Conservation (phyloP, 2,797 vertebrate species). For the Euthynnus affinis region DNA sequence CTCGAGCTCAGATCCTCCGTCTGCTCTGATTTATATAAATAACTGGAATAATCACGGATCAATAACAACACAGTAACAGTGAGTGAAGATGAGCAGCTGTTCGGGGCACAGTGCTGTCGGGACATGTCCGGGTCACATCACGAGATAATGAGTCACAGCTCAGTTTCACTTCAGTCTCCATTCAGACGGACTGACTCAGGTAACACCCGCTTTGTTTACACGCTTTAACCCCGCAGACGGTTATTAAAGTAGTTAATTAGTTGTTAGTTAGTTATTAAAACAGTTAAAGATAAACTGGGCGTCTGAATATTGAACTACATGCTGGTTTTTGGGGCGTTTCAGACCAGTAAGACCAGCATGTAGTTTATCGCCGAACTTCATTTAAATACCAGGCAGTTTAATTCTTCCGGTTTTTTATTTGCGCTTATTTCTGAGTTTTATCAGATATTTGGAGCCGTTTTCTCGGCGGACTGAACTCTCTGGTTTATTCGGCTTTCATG, state of each 20-base stretch:
- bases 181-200: neutral
- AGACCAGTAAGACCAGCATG: no score
- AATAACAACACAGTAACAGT: no score
- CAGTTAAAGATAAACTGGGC: no score
- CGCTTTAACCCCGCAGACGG: neutral
- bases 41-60: no score
- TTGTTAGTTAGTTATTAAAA: no score
- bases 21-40: no score
- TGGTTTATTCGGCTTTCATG: neutral
- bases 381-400: neutral
- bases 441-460: accelerated
- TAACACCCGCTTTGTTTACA: neutral
- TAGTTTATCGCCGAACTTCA: no score
- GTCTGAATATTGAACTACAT: no score
- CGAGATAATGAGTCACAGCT: neutral
- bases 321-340: no score
- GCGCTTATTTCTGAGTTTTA: accelerated
- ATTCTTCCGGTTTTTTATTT: neutral
- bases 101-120: neutral
- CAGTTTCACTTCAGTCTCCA: neutral
- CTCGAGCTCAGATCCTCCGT: no score
- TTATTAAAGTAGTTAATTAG: neutral
- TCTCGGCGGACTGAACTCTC: accelerated
- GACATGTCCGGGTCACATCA: neutral
- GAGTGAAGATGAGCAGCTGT: no score